A percentile compares a stretch with the other conserved stretches of the same genome.
Evolutionary conservation across 2,888 invertebrate genomes (phyloP).

Genomic region (Omphaloscelis lunosa): DNA sequence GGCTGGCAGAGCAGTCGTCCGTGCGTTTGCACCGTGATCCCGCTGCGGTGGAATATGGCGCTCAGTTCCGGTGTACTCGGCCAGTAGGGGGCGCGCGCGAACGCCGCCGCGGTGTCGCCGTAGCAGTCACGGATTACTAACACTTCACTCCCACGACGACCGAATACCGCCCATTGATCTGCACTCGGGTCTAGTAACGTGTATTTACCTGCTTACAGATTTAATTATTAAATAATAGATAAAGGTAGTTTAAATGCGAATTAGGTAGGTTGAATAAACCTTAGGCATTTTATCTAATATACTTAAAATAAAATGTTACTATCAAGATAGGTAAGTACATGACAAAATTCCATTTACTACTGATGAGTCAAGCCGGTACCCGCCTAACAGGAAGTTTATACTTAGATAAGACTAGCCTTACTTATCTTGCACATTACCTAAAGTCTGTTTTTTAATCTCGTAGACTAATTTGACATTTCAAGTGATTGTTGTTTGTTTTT

Average conservation of each 20-base stretch:
- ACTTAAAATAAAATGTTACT: background rate
- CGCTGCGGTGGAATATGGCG: slow-evolving; percentile 72
- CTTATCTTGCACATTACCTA: slow-evolving; percentile 40
- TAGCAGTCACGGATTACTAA: slow-evolving; percentile 72
- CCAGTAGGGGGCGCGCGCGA: slow-evolving; percentile 75
- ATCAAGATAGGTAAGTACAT: slow-evolving; percentile 15
- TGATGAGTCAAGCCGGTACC: slow-evolving; percentile 44
- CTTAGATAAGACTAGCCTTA: slow-evolving; percentile 37
- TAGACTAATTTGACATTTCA: no score
- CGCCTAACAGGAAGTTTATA: slow-evolving; percentile 21
- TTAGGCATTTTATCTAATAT: slow-evolving; percentile 3
- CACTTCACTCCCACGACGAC: slow-evolving; percentile 72
- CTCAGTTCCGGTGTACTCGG: slow-evolving; percentile 69
- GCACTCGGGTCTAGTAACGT: slow-evolving; percentile 66
- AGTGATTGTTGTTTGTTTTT: no score
- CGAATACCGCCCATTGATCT: slow-evolving; percentile 73
- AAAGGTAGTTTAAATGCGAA: background rate
- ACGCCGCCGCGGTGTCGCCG: slow-evolving; percentile 70
- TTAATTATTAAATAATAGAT: background rate
- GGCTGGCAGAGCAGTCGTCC: slow-evolving; percentile 67
- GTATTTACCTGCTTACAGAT: slow-evolving; percentile 64
- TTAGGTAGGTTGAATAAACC: slow-evolving; percentile 1
- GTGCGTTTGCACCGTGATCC: slow-evolving; percentile 64
- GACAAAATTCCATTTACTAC: slow-evolving; percentile 23
- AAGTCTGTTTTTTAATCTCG: no score